Base-by-base conservation (phyloP, 1,140 invertebrate genomes). In the Platorchestia sp. region DNA sequence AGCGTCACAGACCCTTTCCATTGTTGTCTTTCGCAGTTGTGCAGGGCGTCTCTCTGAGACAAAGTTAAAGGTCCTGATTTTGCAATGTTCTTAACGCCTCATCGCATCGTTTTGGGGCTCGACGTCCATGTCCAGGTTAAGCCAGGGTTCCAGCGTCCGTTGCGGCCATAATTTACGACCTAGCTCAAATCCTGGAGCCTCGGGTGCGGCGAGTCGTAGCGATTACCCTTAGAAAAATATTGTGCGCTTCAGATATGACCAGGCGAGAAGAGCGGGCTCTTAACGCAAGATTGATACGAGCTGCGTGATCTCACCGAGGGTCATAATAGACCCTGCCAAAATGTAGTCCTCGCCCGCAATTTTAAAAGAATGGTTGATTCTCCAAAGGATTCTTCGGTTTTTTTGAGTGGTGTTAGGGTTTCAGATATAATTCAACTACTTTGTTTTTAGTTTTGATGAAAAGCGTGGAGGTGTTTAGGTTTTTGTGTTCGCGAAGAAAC, bases 171-270 rank as follows among this genome's bases (percentile, higher is more conserved):
- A 93, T 93, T 93, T 93, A 93, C 45, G 91, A 93, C 7, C 91
- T 45, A 40, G 43, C 45, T 40, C 45, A 47, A 93, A 93, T 93
- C 91, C 91, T 47, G 44, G 45, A 93, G 91, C 45, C 45, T 93
- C 40, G 45, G 44, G 91, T 44, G 41, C 45, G 91, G 41, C 44
- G 91, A 93, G 91, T 93, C 91, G 44, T 47, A 47, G 91, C 43
- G 91, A 93, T 93, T 93, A 93, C 91, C 91, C 40, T 44, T 93
- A 44, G 91, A 93, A 93, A 93, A 93, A 93, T 93, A 47, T 47
- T 93, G 91, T 45, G 45, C 43, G 6, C 91, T 93, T 93, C 87
- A 89, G 87, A 89, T 89, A 89, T 89, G 87, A 89, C 87, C 87
- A 19, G 87, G 87, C 87, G 87, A 89, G 87, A 89, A 44, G 87